These are phyloP conservation scores for Wasmannia auropunctata DNA, from an alignment of 1,140 invertebrate species.

Conservation along the genomic window DNA sequence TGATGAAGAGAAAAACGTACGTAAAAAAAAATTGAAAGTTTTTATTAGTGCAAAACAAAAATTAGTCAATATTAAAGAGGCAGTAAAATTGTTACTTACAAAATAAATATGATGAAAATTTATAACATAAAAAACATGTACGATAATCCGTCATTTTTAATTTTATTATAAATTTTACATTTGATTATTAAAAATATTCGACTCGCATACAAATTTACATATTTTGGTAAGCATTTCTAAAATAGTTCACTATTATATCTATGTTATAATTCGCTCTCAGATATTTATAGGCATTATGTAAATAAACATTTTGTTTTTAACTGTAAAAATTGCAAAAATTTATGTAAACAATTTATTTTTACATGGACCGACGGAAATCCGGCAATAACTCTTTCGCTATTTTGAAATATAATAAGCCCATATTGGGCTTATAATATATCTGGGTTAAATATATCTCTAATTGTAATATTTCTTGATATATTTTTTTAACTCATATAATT, in stretches of 20 bases:
- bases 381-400: not conserved
- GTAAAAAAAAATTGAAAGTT: no score
- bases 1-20: not conserved
- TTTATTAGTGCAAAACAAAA: not conserved
- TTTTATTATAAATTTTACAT: not conserved
- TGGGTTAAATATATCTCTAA: not conserved
- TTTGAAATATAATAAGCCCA: no score
- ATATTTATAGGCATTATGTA: not conserved
- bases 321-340: not conserved
- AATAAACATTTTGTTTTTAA: not conserved
- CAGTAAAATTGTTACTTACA: not conserved
- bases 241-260: not conserved
- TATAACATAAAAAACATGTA: not conserved
- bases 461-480: not conserved
- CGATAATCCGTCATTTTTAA: not conserved
- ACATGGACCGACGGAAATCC: not conserved
- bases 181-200: not conserved
- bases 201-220: not conserved
- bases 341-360: not conserved
- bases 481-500: not conserved
- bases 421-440: not conserved
- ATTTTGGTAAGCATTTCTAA: not conserved
- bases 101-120: conserved; percentile 5
- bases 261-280: not conserved
- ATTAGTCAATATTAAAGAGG: not conserved